A percentile compares a stretch with the other conserved stretches of the same genome.
Conservation (phyloP, 2,797 vertebrate genomes). For the Psittacula derbiana region DNA sequence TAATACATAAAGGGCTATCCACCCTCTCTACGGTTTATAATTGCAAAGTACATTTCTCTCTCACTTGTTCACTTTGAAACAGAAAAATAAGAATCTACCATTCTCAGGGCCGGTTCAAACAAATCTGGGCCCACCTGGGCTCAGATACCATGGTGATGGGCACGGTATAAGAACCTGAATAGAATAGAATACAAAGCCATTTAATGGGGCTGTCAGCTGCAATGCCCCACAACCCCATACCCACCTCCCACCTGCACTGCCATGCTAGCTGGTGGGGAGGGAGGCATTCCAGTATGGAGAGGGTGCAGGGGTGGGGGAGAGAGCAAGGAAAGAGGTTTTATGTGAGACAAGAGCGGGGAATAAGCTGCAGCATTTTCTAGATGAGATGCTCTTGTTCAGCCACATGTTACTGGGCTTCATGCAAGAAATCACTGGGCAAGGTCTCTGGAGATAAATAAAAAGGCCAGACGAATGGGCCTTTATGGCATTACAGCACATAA, state of each 20-base stretch:
- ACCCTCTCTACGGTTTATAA: background rate
- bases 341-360: constrained; percentile 23
- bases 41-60: constrained; percentile 60
- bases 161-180: constrained; percentile 75
- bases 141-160: constrained; percentile 76
- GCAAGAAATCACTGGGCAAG: constrained; percentile 37
- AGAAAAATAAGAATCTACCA: constrained; percentile 73
- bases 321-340: constrained; percentile 45
- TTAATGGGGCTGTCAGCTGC: constrained; percentile 66
- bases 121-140: constrained; percentile 75
- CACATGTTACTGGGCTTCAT: constrained; percentile 26
- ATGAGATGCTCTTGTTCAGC: constrained; percentile 60
- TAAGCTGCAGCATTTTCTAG: constrained; percentile 35
- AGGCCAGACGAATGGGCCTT: background rate
- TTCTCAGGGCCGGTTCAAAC: constrained; percentile 76
- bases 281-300: constrained; percentile 64
- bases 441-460: background rate
- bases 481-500: background rate
- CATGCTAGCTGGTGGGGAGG: constrained; percentile 41
- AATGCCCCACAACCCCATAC: background rate
- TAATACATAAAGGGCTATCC: constrained; percentile 39
- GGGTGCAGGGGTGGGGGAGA: constrained; percentile 23
- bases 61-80: constrained; percentile 71
- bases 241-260: constrained; percentile 64
- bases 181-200: constrained; percentile 75